A percentile compares a stretch with the other conserved stretches of the same genome.
phyloP scores from a whole-genome alignment of 2,888 invertebrate species.

The Sesia bembeciformis region DNA sequence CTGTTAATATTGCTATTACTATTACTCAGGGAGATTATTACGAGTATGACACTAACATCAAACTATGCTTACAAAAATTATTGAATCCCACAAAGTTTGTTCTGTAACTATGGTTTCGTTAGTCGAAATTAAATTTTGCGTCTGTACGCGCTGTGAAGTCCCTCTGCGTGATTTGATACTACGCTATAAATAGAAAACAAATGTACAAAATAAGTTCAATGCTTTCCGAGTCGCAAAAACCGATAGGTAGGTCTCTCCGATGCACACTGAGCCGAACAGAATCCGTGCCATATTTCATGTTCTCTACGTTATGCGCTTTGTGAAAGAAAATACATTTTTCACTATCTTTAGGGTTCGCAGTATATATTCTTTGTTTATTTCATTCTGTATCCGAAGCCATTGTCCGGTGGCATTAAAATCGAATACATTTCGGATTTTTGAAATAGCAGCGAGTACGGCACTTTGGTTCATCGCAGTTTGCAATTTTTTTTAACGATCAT shows the following conservation, averaged over 20 bases:
- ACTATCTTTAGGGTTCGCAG: constrained; percentile 57
- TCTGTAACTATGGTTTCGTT: too few species aligned
- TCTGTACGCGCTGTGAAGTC: too few species aligned
- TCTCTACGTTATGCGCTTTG: constrained; percentile 66
- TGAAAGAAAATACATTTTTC: constrained; percentile 72
- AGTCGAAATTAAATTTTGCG: too few species aligned
- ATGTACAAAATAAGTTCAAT: constrained; percentile 55
- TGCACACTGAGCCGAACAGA: constrained; percentile 61
- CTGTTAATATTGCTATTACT: too few species aligned
- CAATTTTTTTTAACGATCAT: too few species aligned
- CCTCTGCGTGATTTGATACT: constrained; percentile 1
- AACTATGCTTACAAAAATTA: too few species aligned
- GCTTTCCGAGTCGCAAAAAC: constrained; percentile 56
- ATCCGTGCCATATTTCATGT: constrained; percentile 70
- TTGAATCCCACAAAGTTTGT: too few species aligned
- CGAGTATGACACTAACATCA: too few species aligned
- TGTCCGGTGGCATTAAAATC: not conserved
- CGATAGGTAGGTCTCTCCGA: constrained; percentile 52
- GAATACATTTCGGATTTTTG: too few species aligned
- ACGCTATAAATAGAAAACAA: constrained; percentile 43
- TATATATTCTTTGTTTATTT: constrained; percentile 48
- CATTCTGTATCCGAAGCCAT: constrained; percentile 13
- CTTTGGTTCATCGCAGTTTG: too few species aligned
- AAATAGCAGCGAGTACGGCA: too few species aligned
- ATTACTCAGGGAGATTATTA: too few species aligned